Evolutionary conservation across 2,888 invertebrate genomes (phyloP).

Genomic region (Emmelina monodactyla): DNA sequence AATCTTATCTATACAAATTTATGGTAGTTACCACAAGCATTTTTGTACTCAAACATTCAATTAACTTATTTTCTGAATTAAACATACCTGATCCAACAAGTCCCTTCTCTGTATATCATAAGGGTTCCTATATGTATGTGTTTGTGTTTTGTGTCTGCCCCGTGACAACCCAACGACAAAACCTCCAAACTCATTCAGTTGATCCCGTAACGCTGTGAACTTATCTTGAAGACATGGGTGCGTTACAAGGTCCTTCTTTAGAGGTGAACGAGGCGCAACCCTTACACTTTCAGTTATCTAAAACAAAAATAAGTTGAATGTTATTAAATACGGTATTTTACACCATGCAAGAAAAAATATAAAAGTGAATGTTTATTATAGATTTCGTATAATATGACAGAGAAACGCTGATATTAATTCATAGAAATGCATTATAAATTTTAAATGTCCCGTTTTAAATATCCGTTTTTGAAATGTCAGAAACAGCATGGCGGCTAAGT

Average conservation of each 20-base stretch:
- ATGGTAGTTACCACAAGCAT: no score
- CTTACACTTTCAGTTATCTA: slow-evolving; percentile 77
- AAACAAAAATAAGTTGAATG: no score
- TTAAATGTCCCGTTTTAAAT: no score
- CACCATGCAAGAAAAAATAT: no score
- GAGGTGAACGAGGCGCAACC: slow-evolving; percentile 72
- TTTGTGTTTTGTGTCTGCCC: slow-evolving; percentile 56
- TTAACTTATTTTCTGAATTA: neutral
- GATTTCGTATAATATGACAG: no score
- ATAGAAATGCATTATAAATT: no score
- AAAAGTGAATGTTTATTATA: no score
- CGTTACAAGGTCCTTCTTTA: slow-evolving; percentile 82
- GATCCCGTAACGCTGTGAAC: slow-evolving; percentile 82
- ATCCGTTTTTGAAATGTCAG: no score
- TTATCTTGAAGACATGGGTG: slow-evolving; percentile 85
- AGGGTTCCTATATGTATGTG: slow-evolving; percentile 86
- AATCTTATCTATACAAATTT: no score
- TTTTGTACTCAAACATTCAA: neutral
- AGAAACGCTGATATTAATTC: no score
- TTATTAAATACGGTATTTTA: no score
- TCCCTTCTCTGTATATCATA: slow-evolving; percentile 92
- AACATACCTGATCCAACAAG: slow-evolving; percentile 80
- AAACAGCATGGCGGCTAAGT: no score
- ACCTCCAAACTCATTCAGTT: slow-evolving; percentile 85
- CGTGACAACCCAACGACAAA: slow-evolving; percentile 78